phyloP scores from a whole-genome alignment of 2,888 invertebrate genomes.

The Tenthredo distinguenda region DNA sequence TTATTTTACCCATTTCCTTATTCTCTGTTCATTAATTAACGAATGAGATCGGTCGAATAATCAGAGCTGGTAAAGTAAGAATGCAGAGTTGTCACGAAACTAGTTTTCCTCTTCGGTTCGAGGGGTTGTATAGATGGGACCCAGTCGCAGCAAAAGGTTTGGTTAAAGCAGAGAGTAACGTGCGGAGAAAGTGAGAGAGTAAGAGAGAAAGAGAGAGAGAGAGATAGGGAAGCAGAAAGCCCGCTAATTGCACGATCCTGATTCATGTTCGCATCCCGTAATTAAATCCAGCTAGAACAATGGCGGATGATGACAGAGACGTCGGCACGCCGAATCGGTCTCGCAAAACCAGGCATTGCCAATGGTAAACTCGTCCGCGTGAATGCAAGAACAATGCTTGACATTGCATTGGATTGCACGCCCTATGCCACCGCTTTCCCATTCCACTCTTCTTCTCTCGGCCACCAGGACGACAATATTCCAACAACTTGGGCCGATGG shows the following conservation, averaged over 20 bases:
- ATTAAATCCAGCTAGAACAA: constrained; percentile 66
- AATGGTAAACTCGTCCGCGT: constrained; percentile 48
- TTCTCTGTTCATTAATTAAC: background rate
- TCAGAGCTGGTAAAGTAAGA: background rate
- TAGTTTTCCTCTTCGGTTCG: background rate
- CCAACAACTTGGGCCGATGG: constrained; percentile 43
- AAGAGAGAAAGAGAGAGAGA: background rate
- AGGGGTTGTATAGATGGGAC: background rate
- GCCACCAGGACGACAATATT: constrained; percentile 31
- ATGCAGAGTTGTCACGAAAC: background rate
- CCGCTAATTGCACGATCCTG: constrained; percentile 51
- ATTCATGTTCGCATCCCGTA: constrained; percentile 61
- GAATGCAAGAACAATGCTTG: constrained; percentile 66
- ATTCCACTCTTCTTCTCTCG: constrained; percentile 36
- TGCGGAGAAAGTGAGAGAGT: background rate
- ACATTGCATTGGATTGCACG: constrained; percentile 61
- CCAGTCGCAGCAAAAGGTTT: constrained; percentile 15
- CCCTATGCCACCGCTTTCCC: constrained; percentile 36
- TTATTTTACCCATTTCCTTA: background rate
- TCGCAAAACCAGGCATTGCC: constrained; percentile 44
- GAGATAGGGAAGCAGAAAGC: constrained; percentile 21
- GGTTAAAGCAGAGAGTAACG: constrained; percentile 18
- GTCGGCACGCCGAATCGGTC: constrained; percentile 46
- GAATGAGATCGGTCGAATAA: background rate
- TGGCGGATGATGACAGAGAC: constrained; percentile 54